A percentile compares a stretch with the other conserved stretches of the same genome.
Evolutionary conservation across 2,113 vertebrate genomes (phyloP).

Genomic region (Tauraco erythrolophus): DNA sequence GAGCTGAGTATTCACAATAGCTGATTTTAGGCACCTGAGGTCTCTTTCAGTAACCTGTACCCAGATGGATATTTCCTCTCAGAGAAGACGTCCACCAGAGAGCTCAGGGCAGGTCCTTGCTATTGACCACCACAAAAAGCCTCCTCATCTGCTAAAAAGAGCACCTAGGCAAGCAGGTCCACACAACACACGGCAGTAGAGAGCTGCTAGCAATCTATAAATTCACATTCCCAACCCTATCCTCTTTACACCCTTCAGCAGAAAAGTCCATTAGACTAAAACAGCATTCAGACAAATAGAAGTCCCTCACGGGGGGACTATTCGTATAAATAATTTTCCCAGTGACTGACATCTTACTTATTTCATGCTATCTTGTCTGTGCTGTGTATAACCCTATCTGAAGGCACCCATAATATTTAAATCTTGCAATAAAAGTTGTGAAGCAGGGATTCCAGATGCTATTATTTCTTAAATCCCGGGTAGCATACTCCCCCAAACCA

Average conservation of each 20-base stretch:
- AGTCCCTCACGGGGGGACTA: neutral
- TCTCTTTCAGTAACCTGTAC: neutral
- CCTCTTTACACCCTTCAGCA: neutral
- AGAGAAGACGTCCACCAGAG: neutral
- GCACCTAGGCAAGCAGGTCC: neutral
- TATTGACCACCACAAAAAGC: neutral
- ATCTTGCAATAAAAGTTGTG: neutral
- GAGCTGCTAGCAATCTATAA: neutral
- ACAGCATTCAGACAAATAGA: neutral
- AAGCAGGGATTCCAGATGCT: constrained; percentile 21
- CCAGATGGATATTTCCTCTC: neutral
- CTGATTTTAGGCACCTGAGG: neutral
- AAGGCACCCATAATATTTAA: neutral
- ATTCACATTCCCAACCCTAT: neutral
- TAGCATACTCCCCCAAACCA: neutral
- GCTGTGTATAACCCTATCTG: neutral
- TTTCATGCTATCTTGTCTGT: neutral
- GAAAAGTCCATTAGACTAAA: neutral
- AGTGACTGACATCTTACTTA: neutral
- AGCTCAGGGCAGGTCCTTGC: neutral
- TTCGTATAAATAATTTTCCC: neutral
- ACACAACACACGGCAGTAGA: rapidly evolving
- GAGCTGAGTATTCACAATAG: neutral
- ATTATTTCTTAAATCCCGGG: constrained; percentile 32
- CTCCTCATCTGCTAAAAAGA: neutral